Evolutionary conservation across 2,888 invertebrate species (phyloP), one percentile per base, ranked within the genome.

Genomic region (Terebella lapidaria): DNA sequence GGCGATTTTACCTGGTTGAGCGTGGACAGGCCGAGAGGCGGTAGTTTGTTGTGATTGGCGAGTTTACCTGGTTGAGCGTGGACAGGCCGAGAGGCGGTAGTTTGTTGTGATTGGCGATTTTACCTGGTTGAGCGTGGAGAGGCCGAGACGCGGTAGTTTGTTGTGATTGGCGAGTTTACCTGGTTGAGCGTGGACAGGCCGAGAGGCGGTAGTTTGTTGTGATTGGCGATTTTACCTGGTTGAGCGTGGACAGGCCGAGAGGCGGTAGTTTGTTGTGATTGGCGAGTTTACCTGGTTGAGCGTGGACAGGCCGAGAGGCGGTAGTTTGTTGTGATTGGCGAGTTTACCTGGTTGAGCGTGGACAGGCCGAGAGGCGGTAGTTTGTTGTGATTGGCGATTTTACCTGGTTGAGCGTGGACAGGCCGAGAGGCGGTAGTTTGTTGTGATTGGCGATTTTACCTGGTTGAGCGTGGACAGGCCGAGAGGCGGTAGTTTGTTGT

Each of bases 121-220:
- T n/a, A 86, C 84, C 74, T 86, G 83, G 59, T 84, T 81, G 51
- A 87, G 75, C 59, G 85, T 84, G 56, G 83, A 74, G 3, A 74
- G 69, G 1, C 79, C 79, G 42, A 81, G 69, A 2, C 65, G 59
- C 15, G 85, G 85, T 54, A 87, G 75, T 70, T 86, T 85, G 24
- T 81, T 78, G 71, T 86, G 85, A 75, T 85, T 85, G 1, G 86
- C 83, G n/a, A n/a, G n/a, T n/a, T n/a, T n/a, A n/a, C n/a, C n/a
- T n/a, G n/a, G n/a, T n/a, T n/a, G n/a, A n/a, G n/a, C n/a, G n/a
- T n/a, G n/a, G n/a, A n/a, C n/a, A n/a, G n/a, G n/a, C n/a, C n/a
- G n/a, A n/a, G n/a, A n/a, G n/a, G n/a, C n/a, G n/a, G n/a, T n/a
- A n/a, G n/a, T n/a, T n/a, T n/a, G n/a, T n/a, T n/a, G n/a, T n/a